Conservation (phyloP, 92 coral and sea anemone species). For the Phenganax marumi region DNA sequence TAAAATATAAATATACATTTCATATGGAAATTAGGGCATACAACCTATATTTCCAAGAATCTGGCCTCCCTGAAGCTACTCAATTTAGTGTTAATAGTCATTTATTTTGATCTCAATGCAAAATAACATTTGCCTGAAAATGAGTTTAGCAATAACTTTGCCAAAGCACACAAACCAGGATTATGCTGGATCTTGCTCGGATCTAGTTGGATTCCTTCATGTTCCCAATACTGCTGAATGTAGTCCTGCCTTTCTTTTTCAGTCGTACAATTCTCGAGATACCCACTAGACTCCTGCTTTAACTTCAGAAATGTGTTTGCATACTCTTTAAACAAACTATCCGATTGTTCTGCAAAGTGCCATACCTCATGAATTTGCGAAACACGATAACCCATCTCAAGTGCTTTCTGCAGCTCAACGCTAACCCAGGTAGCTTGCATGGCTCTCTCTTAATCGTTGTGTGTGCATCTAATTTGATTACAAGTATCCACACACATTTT, state of each 20-base stretch:
- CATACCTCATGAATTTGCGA: slow-evolving; percentile 40
- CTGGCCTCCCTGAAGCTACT: no score
- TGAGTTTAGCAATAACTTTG: slow-evolving; percentile 54
- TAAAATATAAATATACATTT: slow-evolving; percentile 11
- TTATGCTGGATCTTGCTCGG: background rate
- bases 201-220: slow-evolving; percentile 41
- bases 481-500: slow-evolving; percentile 34
- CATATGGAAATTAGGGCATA: no score
- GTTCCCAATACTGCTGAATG: no score
- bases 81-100: no score
- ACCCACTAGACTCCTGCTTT: no score
- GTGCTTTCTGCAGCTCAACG: slow-evolving; percentile 21
- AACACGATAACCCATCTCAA: no score
- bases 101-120: no score
- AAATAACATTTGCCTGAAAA: background rate
- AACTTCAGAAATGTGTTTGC: slow-evolving; percentile 49
- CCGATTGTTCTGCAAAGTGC: slow-evolving; percentile 39
- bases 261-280: slow-evolving; percentile 45
- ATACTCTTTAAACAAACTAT: slow-evolving; percentile 40
- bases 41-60: no score
- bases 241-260: slow-evolving; percentile 41
- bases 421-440: slow-evolving; percentile 55
- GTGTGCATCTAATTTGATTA: slow-evolving; percentile 49
- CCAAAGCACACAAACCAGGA: no score
- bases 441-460: slow-evolving; percentile 37